Evolutionary conservation across 2,797 vertebrate species (phyloP).

Genomic region (Stomatorhinus walkeri): DNA sequence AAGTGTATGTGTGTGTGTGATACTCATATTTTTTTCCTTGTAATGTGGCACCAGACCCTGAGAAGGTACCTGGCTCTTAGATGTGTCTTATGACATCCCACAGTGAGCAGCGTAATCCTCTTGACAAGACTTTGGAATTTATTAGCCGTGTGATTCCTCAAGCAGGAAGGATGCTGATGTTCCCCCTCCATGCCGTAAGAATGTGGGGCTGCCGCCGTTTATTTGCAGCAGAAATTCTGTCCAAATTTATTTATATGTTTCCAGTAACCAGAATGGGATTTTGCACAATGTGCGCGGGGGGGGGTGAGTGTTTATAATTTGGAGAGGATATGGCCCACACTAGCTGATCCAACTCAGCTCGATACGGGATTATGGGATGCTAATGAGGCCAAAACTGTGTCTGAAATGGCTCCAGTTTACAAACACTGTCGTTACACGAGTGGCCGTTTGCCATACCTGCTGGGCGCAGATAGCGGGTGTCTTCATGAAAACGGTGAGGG

Average conservation of each 20-base stretch:
- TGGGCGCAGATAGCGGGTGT: background rate
- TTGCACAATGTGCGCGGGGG: background rate
- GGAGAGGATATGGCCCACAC: background rate
- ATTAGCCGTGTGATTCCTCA: background rate
- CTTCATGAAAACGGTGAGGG: conserved; percentile 16
- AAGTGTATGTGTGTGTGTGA: background rate
- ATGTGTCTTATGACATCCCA: background rate
- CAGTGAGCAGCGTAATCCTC: background rate
- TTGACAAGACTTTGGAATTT: background rate
- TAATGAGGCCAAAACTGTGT: conserved; percentile 21
- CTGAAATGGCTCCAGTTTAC: conserved; percentile 13
- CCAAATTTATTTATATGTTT: background rate
- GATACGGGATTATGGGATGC: conserved; percentile 14
- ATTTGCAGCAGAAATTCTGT: background rate
- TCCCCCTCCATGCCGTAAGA: background rate
- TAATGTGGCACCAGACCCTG: background rate
- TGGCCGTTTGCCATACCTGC: background rate
- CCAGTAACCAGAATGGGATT: background rate
- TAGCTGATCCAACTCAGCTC: background rate
- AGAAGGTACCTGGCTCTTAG: background rate
- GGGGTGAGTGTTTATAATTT: background rate
- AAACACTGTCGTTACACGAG: background rate
- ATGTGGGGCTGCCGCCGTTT: background rate
- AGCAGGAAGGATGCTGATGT: background rate
- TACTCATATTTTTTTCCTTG: background rate